Evolutionary conservation across 2,113 vertebrate species (phyloP).

Genomic region (Thinocorus orbignyianus): DNA sequence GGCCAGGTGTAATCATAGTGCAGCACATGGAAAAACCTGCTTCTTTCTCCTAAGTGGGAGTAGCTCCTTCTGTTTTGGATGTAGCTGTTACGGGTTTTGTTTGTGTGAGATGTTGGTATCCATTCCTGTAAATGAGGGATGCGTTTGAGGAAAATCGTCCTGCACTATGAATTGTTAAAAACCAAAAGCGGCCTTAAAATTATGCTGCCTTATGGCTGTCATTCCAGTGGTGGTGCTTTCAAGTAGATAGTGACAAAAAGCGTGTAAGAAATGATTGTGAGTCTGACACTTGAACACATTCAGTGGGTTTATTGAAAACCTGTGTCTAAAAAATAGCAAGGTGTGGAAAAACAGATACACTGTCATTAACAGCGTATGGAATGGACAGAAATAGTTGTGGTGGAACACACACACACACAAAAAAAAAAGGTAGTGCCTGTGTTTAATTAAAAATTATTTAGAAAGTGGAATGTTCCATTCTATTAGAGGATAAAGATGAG

Average conservation of each 20-base stretch:
- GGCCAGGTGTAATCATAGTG: not conserved
- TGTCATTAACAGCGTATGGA: not conserved
- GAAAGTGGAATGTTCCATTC: not conserved
- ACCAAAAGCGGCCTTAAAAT: not conserved
- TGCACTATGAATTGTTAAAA: not conserved
- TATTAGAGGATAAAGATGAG: not conserved
- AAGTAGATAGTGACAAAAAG: not conserved
- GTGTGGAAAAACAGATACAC: not conserved
- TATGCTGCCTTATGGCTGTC: not conserved
- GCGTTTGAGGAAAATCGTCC: not conserved
- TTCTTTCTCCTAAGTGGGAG: not conserved
- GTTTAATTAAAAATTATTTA: not conserved
- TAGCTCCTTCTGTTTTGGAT: not conserved
- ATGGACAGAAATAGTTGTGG: not conserved
- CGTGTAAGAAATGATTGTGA: not conserved
- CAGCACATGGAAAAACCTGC: not conserved
- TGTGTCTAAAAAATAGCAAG: not conserved
- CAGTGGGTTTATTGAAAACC: not conserved
- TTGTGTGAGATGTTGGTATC: not conserved
- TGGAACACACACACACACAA: not conserved
- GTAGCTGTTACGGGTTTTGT: not conserved
- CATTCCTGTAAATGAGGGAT: not conserved
- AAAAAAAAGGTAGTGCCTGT: not conserved
- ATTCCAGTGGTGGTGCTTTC: not conserved
- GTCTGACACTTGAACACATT: not conserved